Conservation (phyloP, 2,888 invertebrate genomes). For the Rhamphomyia laevipes region DNA sequence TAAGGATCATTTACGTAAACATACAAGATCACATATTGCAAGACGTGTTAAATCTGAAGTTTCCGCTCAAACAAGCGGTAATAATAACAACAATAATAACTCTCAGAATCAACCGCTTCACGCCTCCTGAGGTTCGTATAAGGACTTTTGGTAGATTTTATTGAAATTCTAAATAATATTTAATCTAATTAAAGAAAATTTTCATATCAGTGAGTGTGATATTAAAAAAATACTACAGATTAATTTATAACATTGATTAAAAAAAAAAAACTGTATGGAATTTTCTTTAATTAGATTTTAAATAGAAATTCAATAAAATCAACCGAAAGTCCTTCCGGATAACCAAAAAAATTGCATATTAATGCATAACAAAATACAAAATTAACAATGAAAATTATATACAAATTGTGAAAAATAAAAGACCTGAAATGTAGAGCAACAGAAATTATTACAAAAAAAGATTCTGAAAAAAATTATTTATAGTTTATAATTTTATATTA, state of each 20-base stretch:
- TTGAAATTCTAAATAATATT: neutral
- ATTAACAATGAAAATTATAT: too few species aligned
- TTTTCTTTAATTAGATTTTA: neutral
- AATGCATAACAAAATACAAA: too few species aligned
- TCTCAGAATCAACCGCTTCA: constrained; percentile 32
- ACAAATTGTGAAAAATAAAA: too few species aligned
- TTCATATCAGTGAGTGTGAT: neutral
- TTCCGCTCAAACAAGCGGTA: constrained; percentile 51
- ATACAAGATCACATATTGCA: constrained; percentile 74
- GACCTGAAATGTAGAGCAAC: too few species aligned
- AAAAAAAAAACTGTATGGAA: neutral
- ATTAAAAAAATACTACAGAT: too few species aligned
- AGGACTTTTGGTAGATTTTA: constrained; percentile 39
- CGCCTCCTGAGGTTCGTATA: constrained; percentile 41
- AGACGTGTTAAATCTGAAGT: constrained; percentile 74
- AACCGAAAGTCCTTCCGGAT: neutral
- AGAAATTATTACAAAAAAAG: too few species aligned
- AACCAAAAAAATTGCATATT: neutral
- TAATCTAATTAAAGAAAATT: neutral
- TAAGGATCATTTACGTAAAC: constrained; percentile 76
- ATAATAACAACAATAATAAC: constrained; percentile 31
- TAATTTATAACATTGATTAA: too few species aligned
- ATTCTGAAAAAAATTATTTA: too few species aligned
- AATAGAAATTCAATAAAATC: neutral
- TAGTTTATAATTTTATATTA: too few species aligned